A percentile compares a stretch with the other conserved stretches of the same genome.
Conservation (phyloP, 2,888 invertebrate genomes). For the Hyposoter dolosus region DNA sequence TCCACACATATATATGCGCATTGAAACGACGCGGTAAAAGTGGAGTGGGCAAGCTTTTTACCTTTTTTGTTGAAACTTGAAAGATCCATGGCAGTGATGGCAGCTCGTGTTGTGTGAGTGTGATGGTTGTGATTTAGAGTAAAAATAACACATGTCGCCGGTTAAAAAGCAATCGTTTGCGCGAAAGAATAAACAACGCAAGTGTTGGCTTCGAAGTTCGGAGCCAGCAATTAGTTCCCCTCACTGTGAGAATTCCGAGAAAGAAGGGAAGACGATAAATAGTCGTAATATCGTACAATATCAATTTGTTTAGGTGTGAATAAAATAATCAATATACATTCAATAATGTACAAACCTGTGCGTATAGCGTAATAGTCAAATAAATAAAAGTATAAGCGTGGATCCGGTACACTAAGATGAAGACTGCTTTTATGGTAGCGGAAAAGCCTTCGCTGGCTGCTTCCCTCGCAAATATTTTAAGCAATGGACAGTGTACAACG, state of each 20-base stretch:
- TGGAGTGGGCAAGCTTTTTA: neutral
- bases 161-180: neutral
- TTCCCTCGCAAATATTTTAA: slow-evolving; percentile 96
- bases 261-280: neutral
- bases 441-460: slow-evolving; percentile 99
- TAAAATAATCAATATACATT: slow-evolving; percentile 1
- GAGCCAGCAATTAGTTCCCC: neutral
- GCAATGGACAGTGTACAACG: slow-evolving; percentile 92
- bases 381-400: slow-evolving; percentile 16
- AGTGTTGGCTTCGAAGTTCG: slow-evolving; percentile 10
- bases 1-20: neutral
- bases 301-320: slow-evolving; percentile 7
- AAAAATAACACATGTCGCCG: slow-evolving; percentile 13
- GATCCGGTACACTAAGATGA: slow-evolving; percentile 87
- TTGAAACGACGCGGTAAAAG: neutral
- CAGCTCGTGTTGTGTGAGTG: neutral
- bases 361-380: neutral
- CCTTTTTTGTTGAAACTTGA: neutral
- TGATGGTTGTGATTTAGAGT: neutral
- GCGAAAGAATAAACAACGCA: neutral
- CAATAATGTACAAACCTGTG: slow-evolving; percentile 8
- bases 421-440: slow-evolving; percentile 97
- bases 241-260: neutral
- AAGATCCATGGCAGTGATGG: neutral
- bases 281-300: neutral